Base-by-base conservation (phyloP, 1,140 invertebrate genomes). In the Anadara kagoshimensis region DNA sequence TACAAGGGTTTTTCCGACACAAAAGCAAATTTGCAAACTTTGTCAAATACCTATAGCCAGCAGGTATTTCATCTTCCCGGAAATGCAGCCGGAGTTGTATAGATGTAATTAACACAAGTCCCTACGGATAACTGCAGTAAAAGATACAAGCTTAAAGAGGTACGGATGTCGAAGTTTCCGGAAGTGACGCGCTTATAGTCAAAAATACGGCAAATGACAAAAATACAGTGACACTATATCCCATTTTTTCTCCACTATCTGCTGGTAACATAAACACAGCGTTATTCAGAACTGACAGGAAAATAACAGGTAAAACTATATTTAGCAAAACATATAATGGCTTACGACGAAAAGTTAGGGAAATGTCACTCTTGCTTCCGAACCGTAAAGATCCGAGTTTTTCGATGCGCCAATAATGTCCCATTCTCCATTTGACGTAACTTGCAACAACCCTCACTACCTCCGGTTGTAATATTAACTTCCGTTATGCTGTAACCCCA, bases 401-500 rank as follows among this genome's bases (percentile, higher is more conserved):
- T 24, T 58, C 5, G 65, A 65, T 1, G 49, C 53, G 0, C 47
- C 36, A 12, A 69, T 26, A 14, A 76, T 54, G n/a, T 65, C 57
- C 76, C 76, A 78, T 24, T 51, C 57, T 45, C 59, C 41, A 49
- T 78, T 78, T 5, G 26, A 11, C 22, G 5, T 73, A 24, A 51
- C 22, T 41, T 5, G 63, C 53, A 11, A 59, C 18, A 0, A 77
- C 64, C 7, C 67, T n/a, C 61, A 8, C 49, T n/a, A 36, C n/a
- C 53, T 26, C 70, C 62, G 20, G 20, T 4, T 18, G n/a, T 44
- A 26, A 77, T 54, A 54, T 91, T 87, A 1, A 92, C 87, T 45
- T 84, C 79, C 11, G 24, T 56, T 1, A 63, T 62, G 18, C 75
- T 56, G 68, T 81, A 81, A 10, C 75, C 67, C 83, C 83, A 85